Conservation (phyloP, 2,888 invertebrate genomes). For the Eremobia ochroleuca region DNA sequence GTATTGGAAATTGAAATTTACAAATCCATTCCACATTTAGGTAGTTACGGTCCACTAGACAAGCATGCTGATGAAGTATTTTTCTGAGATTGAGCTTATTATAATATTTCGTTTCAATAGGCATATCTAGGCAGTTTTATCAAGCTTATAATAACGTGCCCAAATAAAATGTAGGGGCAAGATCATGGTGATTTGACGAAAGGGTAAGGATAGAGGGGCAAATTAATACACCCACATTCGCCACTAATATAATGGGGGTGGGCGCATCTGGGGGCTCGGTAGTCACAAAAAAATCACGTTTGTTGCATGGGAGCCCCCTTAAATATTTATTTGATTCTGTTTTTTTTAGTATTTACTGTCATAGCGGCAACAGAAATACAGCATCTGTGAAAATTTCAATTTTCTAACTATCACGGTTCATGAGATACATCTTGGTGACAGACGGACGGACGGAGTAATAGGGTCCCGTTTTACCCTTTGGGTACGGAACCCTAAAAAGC, state of each 20-base stretch:
- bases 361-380: too few species aligned
- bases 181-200: background rate
- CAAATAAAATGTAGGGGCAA: background rate
- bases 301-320: too few species aligned
- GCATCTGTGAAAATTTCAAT: too few species aligned
- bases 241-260: background rate
- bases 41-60: background rate
- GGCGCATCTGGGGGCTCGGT: background rate
- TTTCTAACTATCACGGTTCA: too few species aligned
- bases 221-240: background rate
- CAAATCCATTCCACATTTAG: background rate
- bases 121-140: background rate
- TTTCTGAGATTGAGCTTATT: background rate
- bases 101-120: background rate
- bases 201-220: background rate
- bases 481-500: too few species aligned
- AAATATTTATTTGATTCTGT: too few species aligned
- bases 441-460: too few species aligned
- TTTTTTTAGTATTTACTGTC: too few species aligned
- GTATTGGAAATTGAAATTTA: conserved; percentile 16
- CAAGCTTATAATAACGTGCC: background rate
- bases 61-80: background rate
- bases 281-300: too few species aligned
- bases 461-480: too few species aligned
- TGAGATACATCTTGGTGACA: too few species aligned